Evolutionary conservation across 2,113 vertebrate genomes (phyloP).

Genomic region (Engystomops pustulosus): DNA sequence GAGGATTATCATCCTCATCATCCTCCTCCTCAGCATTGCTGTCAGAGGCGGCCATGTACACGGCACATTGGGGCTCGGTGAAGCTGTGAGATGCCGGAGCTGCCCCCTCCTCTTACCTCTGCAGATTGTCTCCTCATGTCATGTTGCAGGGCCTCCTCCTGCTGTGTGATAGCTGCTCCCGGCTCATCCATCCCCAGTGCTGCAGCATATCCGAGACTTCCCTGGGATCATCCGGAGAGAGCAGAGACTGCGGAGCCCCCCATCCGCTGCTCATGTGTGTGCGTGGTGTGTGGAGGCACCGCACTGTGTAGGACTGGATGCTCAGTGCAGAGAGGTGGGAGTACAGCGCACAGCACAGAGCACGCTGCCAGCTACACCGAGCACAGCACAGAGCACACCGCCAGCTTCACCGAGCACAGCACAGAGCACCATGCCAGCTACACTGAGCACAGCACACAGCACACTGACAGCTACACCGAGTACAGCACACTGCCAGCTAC

Average conservation of each 20-base stretch:
- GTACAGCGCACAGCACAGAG: too few relatives aligned
- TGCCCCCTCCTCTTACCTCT: slow-evolving; percentile 34
- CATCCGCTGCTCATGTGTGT: background rate
- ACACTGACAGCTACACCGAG: too few relatives aligned
- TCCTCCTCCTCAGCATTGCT: background rate
- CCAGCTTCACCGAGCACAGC: too few relatives aligned
- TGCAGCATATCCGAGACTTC: background rate
- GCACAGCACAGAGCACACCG: too few relatives aligned
- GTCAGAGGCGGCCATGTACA: background rate
- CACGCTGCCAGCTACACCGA: slow-evolving; percentile 18
- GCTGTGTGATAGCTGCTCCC: background rate
- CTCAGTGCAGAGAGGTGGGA: slow-evolving; percentile 51
- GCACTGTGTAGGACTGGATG: slow-evolving; percentile 41
- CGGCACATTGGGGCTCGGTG: background rate
- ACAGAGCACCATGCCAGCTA: too few relatives aligned
- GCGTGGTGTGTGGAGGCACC: slow-evolving; percentile 39
- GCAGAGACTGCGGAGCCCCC: background rate
- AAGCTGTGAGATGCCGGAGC: slow-evolving; percentile 13
- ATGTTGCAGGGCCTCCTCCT: background rate
- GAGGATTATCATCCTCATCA: background rate
- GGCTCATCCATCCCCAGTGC: slow-evolving; percentile 3
- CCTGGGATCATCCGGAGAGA: background rate
- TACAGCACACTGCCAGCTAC: too few relatives aligned
- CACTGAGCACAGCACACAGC: too few relatives aligned
- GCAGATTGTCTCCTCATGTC: slow-evolving; percentile 4